Conservation (phyloP, 1,140 invertebrate genomes). For the Odontomachus brunneus region DNA sequence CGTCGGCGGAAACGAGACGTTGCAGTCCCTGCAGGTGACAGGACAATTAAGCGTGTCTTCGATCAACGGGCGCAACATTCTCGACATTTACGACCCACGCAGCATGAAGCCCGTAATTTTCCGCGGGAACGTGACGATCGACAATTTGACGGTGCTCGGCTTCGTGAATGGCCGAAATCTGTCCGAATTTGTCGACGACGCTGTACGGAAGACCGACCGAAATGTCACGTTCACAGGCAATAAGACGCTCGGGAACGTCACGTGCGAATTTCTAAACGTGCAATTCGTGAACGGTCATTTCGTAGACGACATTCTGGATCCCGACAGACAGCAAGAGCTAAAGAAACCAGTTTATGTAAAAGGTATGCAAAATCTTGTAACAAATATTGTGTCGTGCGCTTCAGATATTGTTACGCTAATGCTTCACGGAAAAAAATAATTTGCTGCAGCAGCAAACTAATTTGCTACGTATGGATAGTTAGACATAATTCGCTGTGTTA, state of each 20-base stretch:
- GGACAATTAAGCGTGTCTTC: constrained; percentile 64
- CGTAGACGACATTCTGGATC: constrained; percentile 67
- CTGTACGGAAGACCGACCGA: constrained; percentile 70
- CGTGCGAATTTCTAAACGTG: constrained; percentile 54
- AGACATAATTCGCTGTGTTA: too few species aligned
- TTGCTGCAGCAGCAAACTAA: too few species aligned
- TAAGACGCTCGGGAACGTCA: constrained; percentile 69
- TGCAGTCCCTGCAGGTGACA: constrained; percentile 68
- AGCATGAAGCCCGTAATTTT: constrained; percentile 67
- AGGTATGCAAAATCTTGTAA: constrained; percentile 56
- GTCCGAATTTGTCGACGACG: constrained; percentile 66
- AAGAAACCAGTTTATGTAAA: constrained; percentile 71
- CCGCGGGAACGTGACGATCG: constrained; percentile 58
- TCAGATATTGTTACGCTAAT: too few species aligned
- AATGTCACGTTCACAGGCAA: constrained; percentile 61
- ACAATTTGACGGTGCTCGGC: constrained; percentile 71
- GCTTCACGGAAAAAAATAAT: too few species aligned
- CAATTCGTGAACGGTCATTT: constrained; percentile 70
- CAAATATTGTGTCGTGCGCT: too few species aligned
- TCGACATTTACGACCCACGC: constrained; percentile 63
- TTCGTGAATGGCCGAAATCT: constrained; percentile 75
- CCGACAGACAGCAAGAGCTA: constrained; percentile 70
- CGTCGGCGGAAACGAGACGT: constrained; percentile 26
- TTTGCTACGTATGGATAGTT: too few species aligned
- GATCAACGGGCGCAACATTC: constrained; percentile 66